phyloP scores from a whole-genome alignment of 30 jellyfish, hydroid and myxozoan genomes.

The Catostylus mosaicus region DNA sequence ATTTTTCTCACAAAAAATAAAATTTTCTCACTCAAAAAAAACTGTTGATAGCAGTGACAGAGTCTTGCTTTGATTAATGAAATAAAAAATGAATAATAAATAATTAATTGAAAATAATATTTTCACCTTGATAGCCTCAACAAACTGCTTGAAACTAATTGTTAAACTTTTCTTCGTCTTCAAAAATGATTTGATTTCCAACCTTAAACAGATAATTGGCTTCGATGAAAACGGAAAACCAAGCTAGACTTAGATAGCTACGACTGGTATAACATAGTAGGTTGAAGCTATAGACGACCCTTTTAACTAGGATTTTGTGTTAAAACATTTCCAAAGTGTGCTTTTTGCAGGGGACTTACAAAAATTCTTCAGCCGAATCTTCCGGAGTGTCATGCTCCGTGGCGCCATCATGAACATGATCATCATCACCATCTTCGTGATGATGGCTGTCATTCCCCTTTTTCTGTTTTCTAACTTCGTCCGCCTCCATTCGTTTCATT shows the following conservation, averaged over 20 bases:
- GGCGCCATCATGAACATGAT: conserved; percentile 49
- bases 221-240: too few species aligned
- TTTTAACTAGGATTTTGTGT: background rate
- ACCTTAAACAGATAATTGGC: too few species aligned
- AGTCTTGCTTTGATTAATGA: too few species aligned
- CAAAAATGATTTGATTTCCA: background rate
- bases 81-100: too few species aligned
- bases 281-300: background rate
- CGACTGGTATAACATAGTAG: too few species aligned
- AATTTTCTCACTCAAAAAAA: too few species aligned
- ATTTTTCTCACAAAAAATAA: too few species aligned
- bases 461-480: background rate
- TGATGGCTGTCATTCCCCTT: conserved; percentile 40
- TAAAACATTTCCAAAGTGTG: too few species aligned
- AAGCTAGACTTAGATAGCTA: too few species aligned
- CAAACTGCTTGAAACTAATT: conserved; percentile 44
- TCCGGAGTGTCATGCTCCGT: background rate
- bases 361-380: background rate
- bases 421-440: conserved; percentile 41
- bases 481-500: conserved; percentile 31
- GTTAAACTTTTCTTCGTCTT: conserved; percentile 46
- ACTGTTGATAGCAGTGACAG: too few species aligned
- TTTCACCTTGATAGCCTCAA: conserved; percentile 39
- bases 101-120: too few species aligned
- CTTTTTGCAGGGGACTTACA: conserved; percentile 27